Evolutionary conservation across 1,140 invertebrate genomes (phyloP).

Genomic region (Drosophila grimshawi): DNA sequence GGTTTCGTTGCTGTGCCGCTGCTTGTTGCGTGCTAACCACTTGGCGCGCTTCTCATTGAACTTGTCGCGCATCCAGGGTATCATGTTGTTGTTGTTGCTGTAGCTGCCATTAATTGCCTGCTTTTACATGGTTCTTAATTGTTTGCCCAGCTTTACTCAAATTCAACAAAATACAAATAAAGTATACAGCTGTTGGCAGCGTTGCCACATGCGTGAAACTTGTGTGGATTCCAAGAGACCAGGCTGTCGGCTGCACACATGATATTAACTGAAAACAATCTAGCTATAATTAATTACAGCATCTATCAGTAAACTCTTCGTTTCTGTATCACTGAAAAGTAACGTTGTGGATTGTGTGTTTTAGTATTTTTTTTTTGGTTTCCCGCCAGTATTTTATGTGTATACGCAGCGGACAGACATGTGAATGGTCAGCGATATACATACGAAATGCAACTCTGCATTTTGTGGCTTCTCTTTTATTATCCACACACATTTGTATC

Average conservation of each 20-base stretch:
- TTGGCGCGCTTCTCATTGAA: slow-evolving; percentile 78
- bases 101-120: slow-evolving; percentile 52
- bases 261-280: no score
- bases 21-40: slow-evolving; percentile 75
- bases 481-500: slow-evolving; percentile 48
- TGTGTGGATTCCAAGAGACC: background rate
- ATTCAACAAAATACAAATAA: slow-evolving; percentile 59
- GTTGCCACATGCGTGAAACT: slow-evolving; percentile 32
- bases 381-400: background rate
- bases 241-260: background rate
- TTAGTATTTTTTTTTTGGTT: slow-evolving; percentile 1
- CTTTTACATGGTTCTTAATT: slow-evolving; percentile 44
- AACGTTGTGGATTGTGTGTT: background rate
- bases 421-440: slow-evolving; percentile 12
- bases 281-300: no score
- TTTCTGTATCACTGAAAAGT: background rate
- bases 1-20: slow-evolving; percentile 23
- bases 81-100: slow-evolving; percentile 72
- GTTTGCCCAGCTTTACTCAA: slow-evolving; percentile 24
- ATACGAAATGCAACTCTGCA: slow-evolving; percentile 26
- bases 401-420: background rate
- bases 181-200: slow-evolving; percentile 41
- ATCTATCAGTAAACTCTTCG: no score
- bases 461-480: slow-evolving; percentile 34
- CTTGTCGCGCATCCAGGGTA: slow-evolving; percentile 84